These are phyloP conservation scores for Athalia rosae DNA, from an alignment of 2,888 invertebrate species.

Conservation along the genomic window DNA sequence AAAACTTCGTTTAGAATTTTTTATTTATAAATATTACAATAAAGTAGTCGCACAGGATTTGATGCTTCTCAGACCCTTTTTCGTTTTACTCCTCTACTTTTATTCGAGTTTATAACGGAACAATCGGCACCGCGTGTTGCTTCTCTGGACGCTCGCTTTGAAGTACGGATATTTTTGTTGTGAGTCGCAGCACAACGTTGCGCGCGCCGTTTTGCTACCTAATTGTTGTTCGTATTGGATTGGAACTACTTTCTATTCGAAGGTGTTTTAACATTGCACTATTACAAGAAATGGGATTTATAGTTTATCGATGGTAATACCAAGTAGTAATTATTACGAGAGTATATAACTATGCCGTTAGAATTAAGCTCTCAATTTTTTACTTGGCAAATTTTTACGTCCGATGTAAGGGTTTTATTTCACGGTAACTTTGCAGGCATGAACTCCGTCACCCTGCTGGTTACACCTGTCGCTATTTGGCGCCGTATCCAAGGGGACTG, in stretches of 20 bases:
- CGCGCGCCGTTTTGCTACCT: constrained; percentile 48
- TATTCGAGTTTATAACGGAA: constrained; percentile 13
- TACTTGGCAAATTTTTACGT: neutral
- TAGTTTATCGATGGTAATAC: no score
- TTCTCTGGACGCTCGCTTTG: constrained; percentile 53
- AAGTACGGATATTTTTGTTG: constrained; percentile 57
- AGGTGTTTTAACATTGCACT: neutral
- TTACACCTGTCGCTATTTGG: constrained; percentile 43
- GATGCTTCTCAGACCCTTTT: no score
- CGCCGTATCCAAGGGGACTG: constrained; percentile 43
- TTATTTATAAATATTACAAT: no score
- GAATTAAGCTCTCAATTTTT: neutral
- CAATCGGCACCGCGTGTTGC: constrained; percentile 37
- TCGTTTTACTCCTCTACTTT: neutral
- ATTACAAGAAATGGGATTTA: neutral
- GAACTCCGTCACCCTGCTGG: neutral
- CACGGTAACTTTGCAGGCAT: neutral
- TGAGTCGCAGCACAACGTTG: constrained; percentile 50
- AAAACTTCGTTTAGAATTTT: no score
- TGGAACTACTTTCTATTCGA: constrained; percentile 44
- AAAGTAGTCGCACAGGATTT: no score
- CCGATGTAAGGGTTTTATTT: neutral
- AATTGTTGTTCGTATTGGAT: constrained; percentile 39
- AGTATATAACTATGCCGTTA: no score
- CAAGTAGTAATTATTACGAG: no score